Evolutionary conservation across 2,113 vertebrate species (phyloP).

Genomic region (Amazona vittata): DNA sequence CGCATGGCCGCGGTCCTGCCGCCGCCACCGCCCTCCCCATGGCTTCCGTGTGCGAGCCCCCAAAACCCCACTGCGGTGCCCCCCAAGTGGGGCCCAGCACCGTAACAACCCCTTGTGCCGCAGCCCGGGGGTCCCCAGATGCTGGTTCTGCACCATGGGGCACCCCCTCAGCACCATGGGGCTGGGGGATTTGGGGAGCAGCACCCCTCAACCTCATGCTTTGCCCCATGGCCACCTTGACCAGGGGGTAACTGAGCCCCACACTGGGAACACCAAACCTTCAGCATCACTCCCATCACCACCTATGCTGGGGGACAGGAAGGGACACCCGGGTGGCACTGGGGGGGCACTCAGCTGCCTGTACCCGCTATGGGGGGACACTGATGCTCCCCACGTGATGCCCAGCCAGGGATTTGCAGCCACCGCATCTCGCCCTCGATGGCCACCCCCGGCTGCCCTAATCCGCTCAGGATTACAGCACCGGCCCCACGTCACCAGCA

Average conservation of each 20-base stretch:
- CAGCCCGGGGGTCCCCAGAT: fast-evolving
- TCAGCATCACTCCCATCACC: neutral
- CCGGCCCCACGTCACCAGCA: neutral
- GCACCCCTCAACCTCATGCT: neutral
- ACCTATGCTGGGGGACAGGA: neutral
- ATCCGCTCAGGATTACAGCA: slow-evolving; percentile 50
- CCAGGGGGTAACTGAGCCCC: neutral
- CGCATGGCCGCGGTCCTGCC: neutral
- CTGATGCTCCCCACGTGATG: neutral
- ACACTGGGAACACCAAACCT: neutral
- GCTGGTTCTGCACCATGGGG: neutral
- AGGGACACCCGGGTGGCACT: neutral
- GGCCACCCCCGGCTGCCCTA: neutral
- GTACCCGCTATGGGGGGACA: fast-evolving
- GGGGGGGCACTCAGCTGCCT: neutral
- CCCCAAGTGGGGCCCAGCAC: neutral
- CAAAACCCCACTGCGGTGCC: fast-evolving
- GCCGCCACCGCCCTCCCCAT: neutral
- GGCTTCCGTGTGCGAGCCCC: neutral
- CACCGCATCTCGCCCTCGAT: neutral
- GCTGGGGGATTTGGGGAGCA: neutral
- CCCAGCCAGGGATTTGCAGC: neutral
- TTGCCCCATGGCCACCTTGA: neutral
- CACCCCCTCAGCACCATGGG: neutral
- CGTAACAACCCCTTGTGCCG: neutral